Evolutionary conservation across 2,113 vertebrate genomes (phyloP), one percentile per base, ranked within the genome.

Genomic region (Lophochroa leadbeateri): DNA sequence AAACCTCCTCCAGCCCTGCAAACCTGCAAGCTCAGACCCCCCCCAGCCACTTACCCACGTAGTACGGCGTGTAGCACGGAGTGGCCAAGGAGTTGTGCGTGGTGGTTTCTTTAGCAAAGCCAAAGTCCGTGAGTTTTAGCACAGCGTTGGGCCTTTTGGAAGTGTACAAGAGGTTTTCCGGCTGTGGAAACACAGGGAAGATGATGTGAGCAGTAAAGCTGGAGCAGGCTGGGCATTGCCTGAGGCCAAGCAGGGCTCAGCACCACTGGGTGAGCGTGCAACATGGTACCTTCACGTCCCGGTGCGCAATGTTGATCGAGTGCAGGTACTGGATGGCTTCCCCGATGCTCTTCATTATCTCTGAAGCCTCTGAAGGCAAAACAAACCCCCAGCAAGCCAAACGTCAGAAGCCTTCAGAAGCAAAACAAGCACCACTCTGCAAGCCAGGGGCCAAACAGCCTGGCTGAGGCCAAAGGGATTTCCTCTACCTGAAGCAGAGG

Each of bases 91-190:
- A 99, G 97, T 99, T 99, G 97, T 99, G 99, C 37, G 99, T 98
- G 93, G 99, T 99, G 69, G 99, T 99, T 97, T 99, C 99, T 97
- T 99, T 99, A 94, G 99, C 99, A 95, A 99, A 99, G 95, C 99
- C 99, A 65, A 99, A 99, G 97, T 99, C 99, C 7, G 99, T 99
- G 96, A 99, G 99, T 49, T 99, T 99, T 60, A 99, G 98, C 80
- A 99, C 97, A 12, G 99, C 97, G 0, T 97, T 99, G 82, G 99
- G 98, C 88, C 98, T 98, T 95, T 99, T 99, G 29, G 99, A 97
- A 31, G 99, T 99, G 97, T 99, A 99, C 67, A 99, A 96, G 88
- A 99, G 98, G 96, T 99, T 99, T 97, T 99, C 99, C 0, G 99
- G 99, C 99, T 99, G 97, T 24, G 88, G 41, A 91, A 76, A 96